Evolutionary conservation across 1,140 invertebrate genomes (phyloP).

Genomic region (Coenobita brevimanus): DNA sequence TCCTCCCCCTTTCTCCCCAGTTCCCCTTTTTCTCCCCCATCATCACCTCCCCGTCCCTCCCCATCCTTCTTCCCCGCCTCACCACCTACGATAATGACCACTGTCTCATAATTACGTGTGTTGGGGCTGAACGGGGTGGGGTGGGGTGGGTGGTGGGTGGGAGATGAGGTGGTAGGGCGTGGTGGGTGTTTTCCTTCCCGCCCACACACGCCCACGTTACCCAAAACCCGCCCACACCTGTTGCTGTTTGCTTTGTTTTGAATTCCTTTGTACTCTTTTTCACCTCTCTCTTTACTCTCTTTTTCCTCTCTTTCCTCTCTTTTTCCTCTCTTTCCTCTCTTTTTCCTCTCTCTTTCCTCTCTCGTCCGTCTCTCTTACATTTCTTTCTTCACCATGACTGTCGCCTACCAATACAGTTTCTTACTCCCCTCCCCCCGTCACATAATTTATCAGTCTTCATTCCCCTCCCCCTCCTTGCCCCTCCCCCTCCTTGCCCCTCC

Average conservation of each 20-base stretch:
- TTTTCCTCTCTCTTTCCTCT: background rate
- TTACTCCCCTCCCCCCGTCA: background rate
- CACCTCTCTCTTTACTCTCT: constrained; percentile 3
- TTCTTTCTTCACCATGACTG: background rate
- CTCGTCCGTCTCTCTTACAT: background rate
- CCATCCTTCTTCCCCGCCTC: too few species aligned
- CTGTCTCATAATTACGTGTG: too few species aligned
- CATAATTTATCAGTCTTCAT: background rate
- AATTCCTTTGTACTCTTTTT: background rate
- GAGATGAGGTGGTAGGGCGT: too few species aligned
- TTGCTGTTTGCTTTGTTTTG: background rate
- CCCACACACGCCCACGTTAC: too few species aligned
- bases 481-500: too few species aligned
- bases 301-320: background rate
- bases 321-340: background rate
- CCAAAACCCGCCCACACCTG: too few species aligned
- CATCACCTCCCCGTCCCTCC: background rate
- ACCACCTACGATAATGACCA: too few species aligned
- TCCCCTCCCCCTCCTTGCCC: background rate
- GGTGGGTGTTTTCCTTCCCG: too few species aligned
- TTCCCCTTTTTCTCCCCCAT: background rate
- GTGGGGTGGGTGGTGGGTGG: too few species aligned
- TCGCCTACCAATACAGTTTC: background rate
- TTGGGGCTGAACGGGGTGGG: too few species aligned
- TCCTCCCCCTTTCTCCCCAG: background rate